Percentiles rank a stretch among this genome's conserved stretches.
Conservation (phyloP, 2,113 vertebrate species). For the Dasyprocta punctata region DNA sequence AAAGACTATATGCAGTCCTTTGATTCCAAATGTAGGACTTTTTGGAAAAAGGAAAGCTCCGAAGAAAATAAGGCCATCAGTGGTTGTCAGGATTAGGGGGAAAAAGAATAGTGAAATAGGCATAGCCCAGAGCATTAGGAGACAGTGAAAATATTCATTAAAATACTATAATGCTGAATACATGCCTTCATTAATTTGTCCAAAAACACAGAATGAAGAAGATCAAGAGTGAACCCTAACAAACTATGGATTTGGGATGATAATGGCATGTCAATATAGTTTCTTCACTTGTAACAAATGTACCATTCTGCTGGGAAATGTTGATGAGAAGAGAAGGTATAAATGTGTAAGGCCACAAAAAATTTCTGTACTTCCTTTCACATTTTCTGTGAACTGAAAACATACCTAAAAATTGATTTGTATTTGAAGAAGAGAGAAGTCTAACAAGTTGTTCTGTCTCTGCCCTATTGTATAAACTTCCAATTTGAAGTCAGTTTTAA, state of each 20-base stretch:
- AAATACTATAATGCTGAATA: background rate
- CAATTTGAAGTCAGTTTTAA: background rate
- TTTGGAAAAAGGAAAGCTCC: background rate
- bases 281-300: background rate
- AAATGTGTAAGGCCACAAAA: background rate
- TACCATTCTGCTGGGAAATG: background rate
- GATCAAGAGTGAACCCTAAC: background rate
- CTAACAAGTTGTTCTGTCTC: background rate
- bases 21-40: background rate
- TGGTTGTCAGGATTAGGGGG: background rate
- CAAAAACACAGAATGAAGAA: background rate
- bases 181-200: background rate
- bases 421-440: background rate
- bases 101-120: background rate
- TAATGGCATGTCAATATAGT: background rate
- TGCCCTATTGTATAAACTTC: background rate
- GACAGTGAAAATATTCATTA: background rate
- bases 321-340: background rate
- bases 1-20: background rate
- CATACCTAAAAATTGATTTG: background rate
- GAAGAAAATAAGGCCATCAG: background rate
- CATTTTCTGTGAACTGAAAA: background rate
- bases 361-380: background rate
- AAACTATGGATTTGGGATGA: background rate
- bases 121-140: background rate